phyloP scores from a whole-genome alignment of 1,140 invertebrate genomes.

The Papilio aristodemus region DNA sequence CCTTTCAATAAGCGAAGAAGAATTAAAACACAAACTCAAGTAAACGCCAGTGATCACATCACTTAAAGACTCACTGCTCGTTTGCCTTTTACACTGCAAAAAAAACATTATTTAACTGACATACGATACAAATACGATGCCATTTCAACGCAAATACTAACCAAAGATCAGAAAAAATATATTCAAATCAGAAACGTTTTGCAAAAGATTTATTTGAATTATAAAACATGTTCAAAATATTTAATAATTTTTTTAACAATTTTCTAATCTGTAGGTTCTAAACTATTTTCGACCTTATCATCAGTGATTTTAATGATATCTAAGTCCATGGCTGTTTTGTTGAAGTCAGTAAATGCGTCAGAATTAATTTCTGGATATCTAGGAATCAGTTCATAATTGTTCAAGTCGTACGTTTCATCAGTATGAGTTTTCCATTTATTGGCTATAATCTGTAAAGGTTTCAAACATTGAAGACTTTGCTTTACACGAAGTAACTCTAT shows the following conservation, averaged over 20 bases:
- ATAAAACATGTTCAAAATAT: background rate
- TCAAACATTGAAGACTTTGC: constrained; percentile 78
- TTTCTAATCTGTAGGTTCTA: background rate
- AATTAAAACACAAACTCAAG: no score
- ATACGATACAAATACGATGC: no score
- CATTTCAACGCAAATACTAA: no score
- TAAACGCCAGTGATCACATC: no score
- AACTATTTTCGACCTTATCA: constrained; percentile 10
- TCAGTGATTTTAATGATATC: constrained; percentile 2
- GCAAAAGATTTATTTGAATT: background rate
- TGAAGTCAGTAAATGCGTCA: constrained; percentile 6
- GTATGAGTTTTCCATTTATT: constrained; percentile 61
- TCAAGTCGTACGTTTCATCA: constrained; percentile 55
- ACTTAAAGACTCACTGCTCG: no score
- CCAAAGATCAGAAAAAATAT: no score
- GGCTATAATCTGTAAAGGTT: constrained; percentile 74
- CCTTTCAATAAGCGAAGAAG: no score
- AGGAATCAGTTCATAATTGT: constrained; percentile 64
- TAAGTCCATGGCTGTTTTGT: background rate
- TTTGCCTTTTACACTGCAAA: no score
- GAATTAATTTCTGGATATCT: constrained; percentile 60
- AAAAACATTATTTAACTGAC: no score
- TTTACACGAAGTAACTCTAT: constrained; percentile 79
- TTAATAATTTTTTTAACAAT: background rate
- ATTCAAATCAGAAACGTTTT: no score